Percentiles rank a stretch among this genome's conserved stretches.
These are phyloP conservation scores for Brachypodius melanocephalos DNA, from an alignment of 2,113 vertebrate species.

Conservation along the genomic window DNA sequence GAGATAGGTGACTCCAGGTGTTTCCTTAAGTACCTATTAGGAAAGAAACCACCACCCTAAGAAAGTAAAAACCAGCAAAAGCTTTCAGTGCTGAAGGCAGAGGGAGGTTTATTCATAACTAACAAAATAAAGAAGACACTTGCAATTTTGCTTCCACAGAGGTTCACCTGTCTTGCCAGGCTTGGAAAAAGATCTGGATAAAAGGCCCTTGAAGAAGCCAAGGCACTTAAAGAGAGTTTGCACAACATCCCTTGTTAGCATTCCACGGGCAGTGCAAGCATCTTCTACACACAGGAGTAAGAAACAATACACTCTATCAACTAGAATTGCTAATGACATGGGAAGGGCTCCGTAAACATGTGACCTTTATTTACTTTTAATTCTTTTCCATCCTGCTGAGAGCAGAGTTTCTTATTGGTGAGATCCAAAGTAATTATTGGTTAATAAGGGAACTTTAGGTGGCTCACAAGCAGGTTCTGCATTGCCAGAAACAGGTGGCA, in stretches of 20 bases:
- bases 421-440: not conserved
- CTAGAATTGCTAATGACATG: not conserved
- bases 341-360: not conserved
- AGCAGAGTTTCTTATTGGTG: not conserved
- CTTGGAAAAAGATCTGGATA: not conserved
- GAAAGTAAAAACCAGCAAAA: not conserved
- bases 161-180: not conserved
- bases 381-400: not conserved
- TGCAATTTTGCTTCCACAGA: not conserved
- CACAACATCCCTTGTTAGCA: not conserved
- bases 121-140: not conserved
- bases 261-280: not conserved
- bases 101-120: not conserved
- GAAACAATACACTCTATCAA: not conserved
- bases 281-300: not conserved
- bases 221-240: not conserved
- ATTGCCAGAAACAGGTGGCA: not conserved
- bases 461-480: not conserved
- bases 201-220: not conserved
- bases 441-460: not conserved
- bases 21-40: not conserved
- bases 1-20: not conserved
- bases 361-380: not conserved
- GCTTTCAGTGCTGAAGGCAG: not conserved
- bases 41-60: not conserved